Evolutionary conservation across 2,113 vertebrate genomes (phyloP).

Genomic region (Monopterus albus): DNA sequence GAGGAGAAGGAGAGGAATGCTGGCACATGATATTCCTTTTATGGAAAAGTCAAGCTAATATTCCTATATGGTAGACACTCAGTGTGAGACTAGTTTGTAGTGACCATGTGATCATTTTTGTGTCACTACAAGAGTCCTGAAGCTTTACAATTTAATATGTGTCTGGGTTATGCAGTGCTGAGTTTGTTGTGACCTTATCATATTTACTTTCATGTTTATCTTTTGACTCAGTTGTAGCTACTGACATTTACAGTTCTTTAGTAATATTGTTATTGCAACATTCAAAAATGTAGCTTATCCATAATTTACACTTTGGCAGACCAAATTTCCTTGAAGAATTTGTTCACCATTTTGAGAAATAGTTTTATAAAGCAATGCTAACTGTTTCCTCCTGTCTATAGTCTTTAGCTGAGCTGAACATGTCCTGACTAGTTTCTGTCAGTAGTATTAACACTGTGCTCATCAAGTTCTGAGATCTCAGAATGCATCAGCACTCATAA

Average conservation of each 20-base stretch:
- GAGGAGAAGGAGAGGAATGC: conserved; percentile 4
- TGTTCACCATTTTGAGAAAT: too few relatives aligned
- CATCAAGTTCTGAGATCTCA: neutral
- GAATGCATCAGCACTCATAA: neutral
- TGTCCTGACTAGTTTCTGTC: neutral
- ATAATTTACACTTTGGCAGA: too few relatives aligned
- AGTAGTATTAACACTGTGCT: neutral
- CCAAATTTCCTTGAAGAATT: too few relatives aligned
- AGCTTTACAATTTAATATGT: conserved; percentile 23
- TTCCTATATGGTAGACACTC: conserved; percentile 8
- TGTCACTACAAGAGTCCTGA: too few relatives aligned
- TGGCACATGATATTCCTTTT: conserved; percentile 31
- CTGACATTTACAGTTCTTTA: conserved; percentile 3
- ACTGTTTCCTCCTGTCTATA: neutral
- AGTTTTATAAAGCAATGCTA: neutral
- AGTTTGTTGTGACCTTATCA: conserved; percentile 32
- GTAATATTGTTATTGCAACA: too few relatives aligned
- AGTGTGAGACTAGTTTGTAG: too few relatives aligned
- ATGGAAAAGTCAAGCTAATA: conserved; percentile 30
- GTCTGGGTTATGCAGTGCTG: neutral
- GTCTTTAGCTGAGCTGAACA: neutral
- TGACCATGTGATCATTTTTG: too few relatives aligned
- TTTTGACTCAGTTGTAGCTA: conserved; percentile 21
- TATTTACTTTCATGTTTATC: conserved; percentile 16
- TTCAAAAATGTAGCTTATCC: too few relatives aligned